phyloP scores from a whole-genome alignment of 2,797 vertebrate species.

The Leucoraja ocellata region DNA sequence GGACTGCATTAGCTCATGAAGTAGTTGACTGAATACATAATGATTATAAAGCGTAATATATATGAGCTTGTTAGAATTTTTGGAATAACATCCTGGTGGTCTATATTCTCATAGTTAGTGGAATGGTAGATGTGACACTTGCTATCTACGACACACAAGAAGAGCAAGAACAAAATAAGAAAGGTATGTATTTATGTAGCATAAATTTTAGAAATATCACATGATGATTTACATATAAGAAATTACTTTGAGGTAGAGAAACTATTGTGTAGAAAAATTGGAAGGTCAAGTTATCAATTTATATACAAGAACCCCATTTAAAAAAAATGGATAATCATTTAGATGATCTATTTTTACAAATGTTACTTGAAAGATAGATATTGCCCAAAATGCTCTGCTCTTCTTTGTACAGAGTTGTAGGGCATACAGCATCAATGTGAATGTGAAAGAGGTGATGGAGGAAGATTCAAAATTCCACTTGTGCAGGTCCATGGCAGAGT shows the following conservation, averaged over 20 bases:
- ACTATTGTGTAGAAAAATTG: background rate
- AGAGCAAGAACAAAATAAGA: background rate
- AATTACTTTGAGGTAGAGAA: background rate
- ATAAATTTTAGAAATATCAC: too few relatives aligned
- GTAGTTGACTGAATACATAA: too few relatives aligned
- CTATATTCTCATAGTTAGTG: background rate
- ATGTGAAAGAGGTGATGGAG: background rate
- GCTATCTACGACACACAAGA: background rate
- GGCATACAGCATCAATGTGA: background rate
- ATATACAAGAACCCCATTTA: background rate
- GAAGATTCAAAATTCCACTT: background rate
- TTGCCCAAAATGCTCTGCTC: background rate
- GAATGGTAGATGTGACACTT: background rate
- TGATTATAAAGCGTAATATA: background rate
- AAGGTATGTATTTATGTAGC: too few relatives aligned
- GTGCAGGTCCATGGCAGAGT: background rate
- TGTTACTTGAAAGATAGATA: background rate
- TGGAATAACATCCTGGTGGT: background rate
- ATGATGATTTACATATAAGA: too few relatives aligned
- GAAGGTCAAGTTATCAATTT: background rate
- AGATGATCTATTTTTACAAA: background rate
- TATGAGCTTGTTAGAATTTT: background rate
- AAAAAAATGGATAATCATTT: background rate
- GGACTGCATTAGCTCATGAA: too few relatives aligned
- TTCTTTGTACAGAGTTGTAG: background rate